A percentile compares a stretch with the other conserved stretches of the same genome.
Evolutionary conservation across 2,113 vertebrate species (phyloP).

Genomic region (Macquaria australasica): DNA sequence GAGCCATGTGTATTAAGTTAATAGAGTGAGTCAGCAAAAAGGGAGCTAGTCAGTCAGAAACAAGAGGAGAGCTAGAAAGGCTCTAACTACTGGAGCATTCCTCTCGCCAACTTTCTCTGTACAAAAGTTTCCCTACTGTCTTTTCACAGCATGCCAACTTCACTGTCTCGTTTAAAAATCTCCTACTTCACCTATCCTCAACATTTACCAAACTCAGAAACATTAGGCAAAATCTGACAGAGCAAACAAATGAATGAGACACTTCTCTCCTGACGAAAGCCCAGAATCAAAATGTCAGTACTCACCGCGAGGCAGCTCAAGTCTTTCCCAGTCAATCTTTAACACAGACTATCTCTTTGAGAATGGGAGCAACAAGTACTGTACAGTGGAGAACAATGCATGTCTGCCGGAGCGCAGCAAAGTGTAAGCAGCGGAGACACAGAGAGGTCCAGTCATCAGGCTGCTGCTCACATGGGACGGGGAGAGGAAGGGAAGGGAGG

Average conservation of each 20-base stretch:
- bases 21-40: conserved; percentile 74
- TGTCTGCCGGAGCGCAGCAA: conserved; percentile 70
- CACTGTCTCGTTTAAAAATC: background rate
- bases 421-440: conserved; percentile 67
- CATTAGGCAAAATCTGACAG: background rate
- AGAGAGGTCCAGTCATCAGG: conserved; percentile 75
- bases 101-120: conserved; percentile 7
- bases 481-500: conserved; percentile 54
- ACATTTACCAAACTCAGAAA: background rate
- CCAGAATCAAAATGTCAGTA: conserved; percentile 38
- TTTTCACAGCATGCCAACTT: background rate
- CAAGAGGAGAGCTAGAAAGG: conserved; percentile 1
- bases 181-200: background rate
- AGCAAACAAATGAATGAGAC: conserved; percentile 48
- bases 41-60: conserved; percentile 47
- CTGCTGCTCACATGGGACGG: conserved; percentile 78
- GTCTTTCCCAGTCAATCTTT: conserved; percentile 36
- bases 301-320: conserved; percentile 65
- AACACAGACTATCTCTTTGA: conserved; percentile 41
- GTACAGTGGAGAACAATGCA: conserved; percentile 81
- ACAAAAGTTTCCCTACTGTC: conserved; percentile 12
- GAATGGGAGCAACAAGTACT: conserved; percentile 73
- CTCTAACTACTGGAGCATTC: conserved; percentile 24
- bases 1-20: conserved; percentile 64
- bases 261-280: conserved; percentile 3